Base-by-base conservation (phyloP, 2,888 invertebrate species). In the Platycheirus albimanus region DNA sequence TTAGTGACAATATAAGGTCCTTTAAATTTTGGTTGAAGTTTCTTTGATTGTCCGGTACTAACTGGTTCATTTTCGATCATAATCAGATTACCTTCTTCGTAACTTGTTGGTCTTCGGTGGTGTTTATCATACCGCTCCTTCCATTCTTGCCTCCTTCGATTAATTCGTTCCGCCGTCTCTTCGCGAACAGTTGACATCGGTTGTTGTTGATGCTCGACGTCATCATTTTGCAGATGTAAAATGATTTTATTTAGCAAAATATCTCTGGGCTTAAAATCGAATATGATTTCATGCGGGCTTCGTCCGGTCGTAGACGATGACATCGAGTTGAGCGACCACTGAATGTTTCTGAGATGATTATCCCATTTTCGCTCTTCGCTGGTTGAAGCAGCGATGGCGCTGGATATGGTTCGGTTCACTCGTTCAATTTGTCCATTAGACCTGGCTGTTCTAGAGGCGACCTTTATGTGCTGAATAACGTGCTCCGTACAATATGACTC, bases 381-480 rank as follows among this genome's bases (percentile, higher is more conserved):
- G 1, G 11, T 8, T 33, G 30, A 33, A 33, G 30, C 30, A 33
- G 30, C 30, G 5, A 33, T 33, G 30, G 30, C 30, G 7, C 30
- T 33, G 6, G 30, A 33, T 2, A 33, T 33, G 3, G 30, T 80
- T 33, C 72, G 45, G 52, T 74, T 74, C 30, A 15, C 38, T 10
- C 85, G 20, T 49, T 86, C 85, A n/a, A 66, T 24, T 41, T 84
- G 84, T 5, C 77, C 85, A 66, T 83, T 86, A 0, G 85, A 85
- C 76, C 87, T 76, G 0, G 86, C 87, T 11, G 86, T 85, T 7
- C 83, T 85, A 5, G 86, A 84, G 0, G 86, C 86, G 63, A 84
- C 86, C 49, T 85, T 64, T 0, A 87, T 67, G 51, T 87, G 87
- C 47, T 85, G 64, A 5, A 88, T 85, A 5, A 77, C 67, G 28